A percentile compares a stretch with the other conserved stretches of the same genome.
phyloP scores from a whole-genome alignment of 2,888 invertebrate genomes.

The Cepaea hortensis region DNA sequence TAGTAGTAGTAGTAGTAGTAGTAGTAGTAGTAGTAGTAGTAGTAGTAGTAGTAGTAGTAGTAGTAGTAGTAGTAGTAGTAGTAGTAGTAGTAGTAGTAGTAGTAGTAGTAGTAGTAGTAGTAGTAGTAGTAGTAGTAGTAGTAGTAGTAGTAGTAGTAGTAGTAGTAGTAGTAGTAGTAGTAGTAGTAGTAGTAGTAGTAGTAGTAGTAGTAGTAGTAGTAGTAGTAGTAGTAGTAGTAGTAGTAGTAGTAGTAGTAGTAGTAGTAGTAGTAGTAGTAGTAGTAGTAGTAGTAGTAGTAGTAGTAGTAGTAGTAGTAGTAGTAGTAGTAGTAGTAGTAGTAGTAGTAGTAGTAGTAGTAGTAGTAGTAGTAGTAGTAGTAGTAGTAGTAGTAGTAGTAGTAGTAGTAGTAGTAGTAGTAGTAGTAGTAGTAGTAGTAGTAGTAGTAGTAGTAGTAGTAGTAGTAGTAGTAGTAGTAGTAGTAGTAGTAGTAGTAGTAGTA shows the following conservation, averaged over 20 bases:
- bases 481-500: constrained; percentile 2
- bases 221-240: neutral
- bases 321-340: constrained; percentile 7
- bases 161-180: too few species aligned
- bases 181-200: constrained; percentile 2
- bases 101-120: constrained; percentile 7
- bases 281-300: constrained; percentile 7
- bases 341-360: too few species aligned
- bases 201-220: constrained; percentile 7
- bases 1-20: constrained; percentile 7
- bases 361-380: too few species aligned
- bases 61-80: constrained; percentile 7
- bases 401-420: constrained; percentile 7
- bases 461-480: constrained; percentile 7
- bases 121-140: constrained; percentile 7
- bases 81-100: constrained; percentile 7
- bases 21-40: constrained; percentile 7
- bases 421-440: neutral
- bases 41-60: constrained; percentile 7
- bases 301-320: constrained; percentile 7
- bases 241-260: constrained; percentile 7
- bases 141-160: constrained; percentile 7
- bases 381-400: constrained; percentile 1
- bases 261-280: constrained; percentile 7
- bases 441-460: constrained; percentile 7